Base-by-base conservation (phyloP, 2,797 vertebrate genomes). In the Smutsia temminckii region DNA sequence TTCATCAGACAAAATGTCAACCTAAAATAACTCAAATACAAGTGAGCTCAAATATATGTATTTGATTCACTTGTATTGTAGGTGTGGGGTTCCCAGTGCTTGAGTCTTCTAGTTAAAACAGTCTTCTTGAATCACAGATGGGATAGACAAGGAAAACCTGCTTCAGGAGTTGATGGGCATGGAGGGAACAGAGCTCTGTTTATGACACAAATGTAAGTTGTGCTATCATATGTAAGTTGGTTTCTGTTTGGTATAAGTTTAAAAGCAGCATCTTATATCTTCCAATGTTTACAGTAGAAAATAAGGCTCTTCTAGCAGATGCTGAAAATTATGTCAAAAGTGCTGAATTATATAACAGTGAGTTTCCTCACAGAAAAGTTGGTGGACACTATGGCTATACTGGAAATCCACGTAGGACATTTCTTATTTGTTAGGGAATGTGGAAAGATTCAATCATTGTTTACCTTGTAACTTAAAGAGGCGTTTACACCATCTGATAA, bases 231-330 rank as follows among this genome's bases (percentile, higher is more conserved):
- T 79, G 55, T 61, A 95, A 95, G 96, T 93, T 93, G 95, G 88
- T 96, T 96, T 94, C 96, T 93, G 89, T 89, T 87, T 96, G 94
- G 68, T 92, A 91, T 53, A 0, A 5, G 5, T 96, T 97, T 93
- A 95, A 96, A 69, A 85, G 57, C 61, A 83, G 89, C 55, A 25
- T 92, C 84, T 61, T 95, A 80, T 29, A n/a, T 86, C 95, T 94
- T 93, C 89, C 93, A 96, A 85, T 93, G 85, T 96, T 97, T 92
- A 85, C 94, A 94, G 84, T 96, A 29, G 90, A 96, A 97, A 97
- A 95, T 74, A 74, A 83, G 90, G 16, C 8, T 40, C 32, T 49
- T 37, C 51, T 3, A 94, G 46, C 46, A 46, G 61, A 75, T 14
- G 57, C 2, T 69, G 42, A 74, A 68, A 75, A 61, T 78, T 34